Base-by-base conservation (phyloP, 2,113 vertebrate species). In the Coregonus clupeaformis region DNA sequence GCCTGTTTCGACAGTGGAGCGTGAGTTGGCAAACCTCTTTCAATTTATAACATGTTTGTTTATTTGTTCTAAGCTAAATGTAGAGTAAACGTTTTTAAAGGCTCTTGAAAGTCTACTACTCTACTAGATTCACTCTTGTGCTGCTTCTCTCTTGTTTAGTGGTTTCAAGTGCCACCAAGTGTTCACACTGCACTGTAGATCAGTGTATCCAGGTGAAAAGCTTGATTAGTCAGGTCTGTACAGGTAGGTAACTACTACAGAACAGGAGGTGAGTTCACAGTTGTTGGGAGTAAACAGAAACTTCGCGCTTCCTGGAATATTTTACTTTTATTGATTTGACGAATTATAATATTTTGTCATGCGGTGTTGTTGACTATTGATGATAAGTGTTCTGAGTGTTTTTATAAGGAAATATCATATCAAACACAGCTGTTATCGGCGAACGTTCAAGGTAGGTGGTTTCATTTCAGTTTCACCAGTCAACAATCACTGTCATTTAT, bases 181-280 rank as follows among this genome's bases (percentile, higher is more conserved):
- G 88, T 83, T 69, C 57, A n/a, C 32, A 5, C 24, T 71, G 3
- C 7, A 57, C 6, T 22, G 6, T 11, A 45, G 32, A 42, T 68
- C 66, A 3, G 32, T 32, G 18, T 45, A 30, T 80, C 81, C 80
- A 92, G 89, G 87, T 91, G 25, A 81, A 78, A 22, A 64, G 22
- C 52, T 77, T 89, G 87, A 89, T 86, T 92, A 74, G 73, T 90
- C 49, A 70, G 68, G 92, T 83, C 90, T 92, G 78, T 32, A 65
- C 89, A 92, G 89, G 89, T 90, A 79, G 88, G 88, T 89, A 77
- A 74, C 42, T 1, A 45, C 67, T n/a, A 7, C n/a, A 9, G 49
- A 29, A 30, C 42, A 77, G 77, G 74, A 67, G 68, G 72, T n/a
- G 71, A 77, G 5, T 49, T 25, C 63, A 72, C 62, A 55, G 63